Base-by-base conservation (phyloP, 2,797 vertebrate species). In the Periparus ater region DNA sequence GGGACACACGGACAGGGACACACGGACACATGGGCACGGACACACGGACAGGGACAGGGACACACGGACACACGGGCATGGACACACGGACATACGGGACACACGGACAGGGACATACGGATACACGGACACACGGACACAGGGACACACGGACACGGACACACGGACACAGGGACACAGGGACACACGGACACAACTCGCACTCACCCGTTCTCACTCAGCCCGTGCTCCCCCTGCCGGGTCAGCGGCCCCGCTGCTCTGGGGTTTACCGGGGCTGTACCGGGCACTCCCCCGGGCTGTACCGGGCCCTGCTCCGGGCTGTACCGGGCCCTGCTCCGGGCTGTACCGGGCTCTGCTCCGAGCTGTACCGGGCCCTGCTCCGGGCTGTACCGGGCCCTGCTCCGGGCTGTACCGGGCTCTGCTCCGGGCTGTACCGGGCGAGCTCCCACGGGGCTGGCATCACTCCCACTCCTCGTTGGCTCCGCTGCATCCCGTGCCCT, bases 341-440 rank as follows among this genome's bases (percentile, higher is more conserved):
- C 19, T 22, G 8, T 47, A 5, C 40, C 20, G 4, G 6, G n/a
- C 7, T 38, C 67, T 34, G 34, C 2, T 15, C 51, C 6, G 2
- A n/a, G 1, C 38, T 6, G 18, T 6, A 6, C 29, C 25, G n/a
- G 54, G 27, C n/a, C 26, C 67, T 34, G 42, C 2, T 18, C 51
- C 6, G 3, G 38, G 1, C 38, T 6, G 18, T 6, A 6, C 29
- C 25, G n/a, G 38, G 38, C 38, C 3, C 38, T 38, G 5, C 38
- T 22, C 42, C 10, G 3, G 32, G 18, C 19, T 22, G 8, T 47
- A 5, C 40, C 20, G 4, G 6, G n/a, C 7, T 38, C 67, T 34
- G 42, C 2, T 18, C 51, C 6, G 3, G 38, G 1, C 38, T 6
- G 18, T 6, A 6, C 29, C 25, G n/a, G 54, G 27, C n/a, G 9